Percentiles rank a stretch among this genome's conserved stretches.
phyloP scores from a whole-genome alignment of 2,888 invertebrate species.

The Miltochrista miniata region DNA sequence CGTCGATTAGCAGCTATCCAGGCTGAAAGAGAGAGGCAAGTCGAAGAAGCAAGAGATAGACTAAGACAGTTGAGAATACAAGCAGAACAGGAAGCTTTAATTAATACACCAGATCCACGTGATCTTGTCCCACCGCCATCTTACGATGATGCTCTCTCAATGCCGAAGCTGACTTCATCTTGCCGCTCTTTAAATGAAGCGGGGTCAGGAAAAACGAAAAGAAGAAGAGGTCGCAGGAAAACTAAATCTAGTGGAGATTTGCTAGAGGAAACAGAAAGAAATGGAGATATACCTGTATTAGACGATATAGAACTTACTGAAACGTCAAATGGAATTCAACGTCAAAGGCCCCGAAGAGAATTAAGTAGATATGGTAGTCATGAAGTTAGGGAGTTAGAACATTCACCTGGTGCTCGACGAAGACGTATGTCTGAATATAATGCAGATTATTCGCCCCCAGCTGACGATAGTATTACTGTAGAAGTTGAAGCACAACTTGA shows the following conservation, averaged over 20 bases:
- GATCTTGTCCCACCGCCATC: slow-evolving; percentile 88
- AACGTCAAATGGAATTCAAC: slow-evolving; percentile 48
- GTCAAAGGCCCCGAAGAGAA: slow-evolving; percentile 51
- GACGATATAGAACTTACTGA: slow-evolving; percentile 64
- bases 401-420: slow-evolving; percentile 72
- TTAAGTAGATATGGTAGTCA: slow-evolving; percentile 69
- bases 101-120: slow-evolving; percentile 87
- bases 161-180: slow-evolving; percentile 87
- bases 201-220: slow-evolving; percentile 68
- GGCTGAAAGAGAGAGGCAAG: slow-evolving; percentile 81
- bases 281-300: slow-evolving; percentile 60
- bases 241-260: slow-evolving; percentile 80
- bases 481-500: slow-evolving; percentile 65
- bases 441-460: slow-evolving; percentile 31
- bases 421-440: slow-evolving; percentile 69
- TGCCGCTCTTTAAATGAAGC: slow-evolving; percentile 81
- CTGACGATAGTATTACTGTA: slow-evolving; percentile 51
- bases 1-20: slow-evolving; percentile 76
- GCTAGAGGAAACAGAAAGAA: slow-evolving; percentile 73
- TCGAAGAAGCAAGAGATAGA: slow-evolving; percentile 83
- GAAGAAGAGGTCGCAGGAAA: slow-evolving; percentile 73
- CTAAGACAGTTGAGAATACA: slow-evolving; percentile 79
- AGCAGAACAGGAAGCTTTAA: slow-evolving; percentile 79
- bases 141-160: slow-evolving; percentile 89
- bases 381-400: slow-evolving; percentile 73